phyloP scores from a whole-genome alignment of 2,888 invertebrate species.

The Esperia sulphurella region DNA sequence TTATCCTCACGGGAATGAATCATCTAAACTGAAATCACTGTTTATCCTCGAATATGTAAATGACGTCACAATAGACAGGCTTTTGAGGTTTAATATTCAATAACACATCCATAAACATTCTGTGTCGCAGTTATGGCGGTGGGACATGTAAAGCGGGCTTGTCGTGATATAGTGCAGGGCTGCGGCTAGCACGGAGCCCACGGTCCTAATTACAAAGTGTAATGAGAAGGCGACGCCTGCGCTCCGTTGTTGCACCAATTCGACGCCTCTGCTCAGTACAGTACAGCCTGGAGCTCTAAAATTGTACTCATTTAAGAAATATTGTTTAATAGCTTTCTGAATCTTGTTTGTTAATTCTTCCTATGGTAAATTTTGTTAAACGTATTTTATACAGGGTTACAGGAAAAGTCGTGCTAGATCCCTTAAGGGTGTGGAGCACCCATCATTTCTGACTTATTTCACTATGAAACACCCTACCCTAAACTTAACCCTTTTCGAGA shows the following conservation, averaged over 20 bases:
- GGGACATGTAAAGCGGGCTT: constrained; percentile 52
- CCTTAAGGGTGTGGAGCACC: too few relatives aligned
- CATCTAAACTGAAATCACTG: constrained; percentile 37
- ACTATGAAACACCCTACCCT: too few relatives aligned
- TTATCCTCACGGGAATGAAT: constrained; percentile 19
- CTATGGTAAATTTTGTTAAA: too few relatives aligned
- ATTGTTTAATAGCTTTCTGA: too few relatives aligned
- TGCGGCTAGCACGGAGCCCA: constrained; percentile 54
- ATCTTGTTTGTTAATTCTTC: too few relatives aligned
- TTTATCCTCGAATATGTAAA: constrained; percentile 50
- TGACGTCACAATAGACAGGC: constrained; percentile 33
- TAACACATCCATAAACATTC: constrained; percentile 56
- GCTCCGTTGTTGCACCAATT: constrained; percentile 30
- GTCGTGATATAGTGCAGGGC: constrained; percentile 71
- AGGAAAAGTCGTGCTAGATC: too few relatives aligned
- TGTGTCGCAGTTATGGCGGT: constrained; percentile 44
- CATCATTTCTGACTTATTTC: too few relatives aligned
- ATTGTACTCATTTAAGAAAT: constrained; percentile 1
- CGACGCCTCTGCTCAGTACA: constrained; percentile 30
- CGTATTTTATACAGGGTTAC: too few relatives aligned
- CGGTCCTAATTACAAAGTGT: constrained; percentile 74
- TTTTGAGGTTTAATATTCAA: constrained; percentile 60
- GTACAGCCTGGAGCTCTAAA: constrained; percentile 4
- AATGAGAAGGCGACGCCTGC: constrained; percentile 56
- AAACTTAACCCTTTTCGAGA: too few relatives aligned